A percentile compares a stretch with the other conserved stretches of the same genome.
Evolutionary conservation across 1,140 invertebrate species (phyloP).

Genomic region (Papilio xuthus): DNA sequence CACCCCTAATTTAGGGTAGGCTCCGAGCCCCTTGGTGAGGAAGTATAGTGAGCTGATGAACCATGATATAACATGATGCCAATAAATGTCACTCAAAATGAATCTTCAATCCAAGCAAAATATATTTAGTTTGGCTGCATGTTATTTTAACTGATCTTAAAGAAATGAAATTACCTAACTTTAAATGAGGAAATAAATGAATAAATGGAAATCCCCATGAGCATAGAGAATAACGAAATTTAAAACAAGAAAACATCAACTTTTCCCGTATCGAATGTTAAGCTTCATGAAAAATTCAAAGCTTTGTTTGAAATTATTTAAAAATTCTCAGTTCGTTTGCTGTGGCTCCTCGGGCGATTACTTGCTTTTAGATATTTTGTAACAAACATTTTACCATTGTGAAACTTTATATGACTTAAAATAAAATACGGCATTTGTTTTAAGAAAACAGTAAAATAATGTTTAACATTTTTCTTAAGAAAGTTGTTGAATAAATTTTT

Average conservation of each 20-base stretch:
- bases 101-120: too few relatives aligned
- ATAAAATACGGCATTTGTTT: not conserved
- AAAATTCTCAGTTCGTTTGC: slow-evolving; percentile 20
- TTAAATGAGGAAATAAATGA: not conserved
- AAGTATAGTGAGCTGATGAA: too few relatives aligned
- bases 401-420: not conserved
- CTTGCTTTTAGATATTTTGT: slow-evolving; percentile 10
- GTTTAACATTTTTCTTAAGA: not conserved
- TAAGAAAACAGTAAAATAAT: not conserved
- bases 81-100: too few relatives aligned
- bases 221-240: not conserved
- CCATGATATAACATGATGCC: too few relatives aligned
- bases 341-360: not conserved
- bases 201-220: not conserved
- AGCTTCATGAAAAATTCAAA: slow-evolving; percentile 25
- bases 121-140: too few relatives aligned
- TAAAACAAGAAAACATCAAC: not conserved
- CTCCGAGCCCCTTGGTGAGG: too few relatives aligned
- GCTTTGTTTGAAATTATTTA: slow-evolving; percentile 6
- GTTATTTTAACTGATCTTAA: too few relatives aligned
- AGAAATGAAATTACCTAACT: not conserved
- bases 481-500: too few relatives aligned
- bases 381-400: not conserved
- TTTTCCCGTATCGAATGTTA: slow-evolving; percentile 12
- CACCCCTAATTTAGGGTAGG: too few relatives aligned